phyloP scores from a whole-genome alignment of 2,797 vertebrate species.

The Melopsittacus undulatus region DNA sequence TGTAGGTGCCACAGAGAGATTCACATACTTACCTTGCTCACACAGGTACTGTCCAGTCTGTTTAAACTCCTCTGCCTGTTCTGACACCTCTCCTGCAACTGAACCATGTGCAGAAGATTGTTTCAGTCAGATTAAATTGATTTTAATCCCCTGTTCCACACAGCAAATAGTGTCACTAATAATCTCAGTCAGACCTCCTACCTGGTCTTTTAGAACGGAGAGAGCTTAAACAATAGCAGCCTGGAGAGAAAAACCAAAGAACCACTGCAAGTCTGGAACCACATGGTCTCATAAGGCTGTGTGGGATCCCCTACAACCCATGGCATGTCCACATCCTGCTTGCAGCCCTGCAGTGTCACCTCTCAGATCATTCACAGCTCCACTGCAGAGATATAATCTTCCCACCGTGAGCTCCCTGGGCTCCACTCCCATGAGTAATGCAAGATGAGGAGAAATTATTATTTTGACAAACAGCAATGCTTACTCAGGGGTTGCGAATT shows the following conservation, averaged over 20 bases:
- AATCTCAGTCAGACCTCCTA: neutral
- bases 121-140: neutral
- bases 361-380: accelerated
- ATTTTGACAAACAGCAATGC: neutral
- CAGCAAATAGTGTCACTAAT: neutral
- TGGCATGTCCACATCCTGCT: accelerated
- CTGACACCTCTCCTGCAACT: neutral
- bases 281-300: neutral
- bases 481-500: neutral
- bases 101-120: neutral
- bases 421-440: neutral
- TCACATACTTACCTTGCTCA: neutral
- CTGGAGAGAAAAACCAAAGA: neutral
- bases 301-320: neutral
- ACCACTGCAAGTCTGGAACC: neutral
- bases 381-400: neutral
- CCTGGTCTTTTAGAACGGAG: neutral
- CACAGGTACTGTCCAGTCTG: neutral
- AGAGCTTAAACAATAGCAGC: neutral
- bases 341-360: neutral
- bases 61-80: neutral
- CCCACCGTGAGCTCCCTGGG: accelerated
- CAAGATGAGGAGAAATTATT: neutral
- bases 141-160: neutral
- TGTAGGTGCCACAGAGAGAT: neutral